phyloP scores from a whole-genome alignment of 2,888 invertebrate species.

The Petrolisthes manimaculis region DNA sequence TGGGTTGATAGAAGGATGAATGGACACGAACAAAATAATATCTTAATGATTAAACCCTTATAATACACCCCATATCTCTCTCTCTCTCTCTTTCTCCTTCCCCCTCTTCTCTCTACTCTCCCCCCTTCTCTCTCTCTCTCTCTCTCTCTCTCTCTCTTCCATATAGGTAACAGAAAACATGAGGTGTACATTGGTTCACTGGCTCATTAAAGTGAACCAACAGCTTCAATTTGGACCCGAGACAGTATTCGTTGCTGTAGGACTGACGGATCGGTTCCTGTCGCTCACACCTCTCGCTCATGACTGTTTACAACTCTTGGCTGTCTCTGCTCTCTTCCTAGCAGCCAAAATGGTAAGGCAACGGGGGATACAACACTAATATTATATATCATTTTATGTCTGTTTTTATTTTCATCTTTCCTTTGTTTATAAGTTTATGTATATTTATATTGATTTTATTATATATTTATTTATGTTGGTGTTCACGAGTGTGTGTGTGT shows the following conservation, averaged over 20 bases:
- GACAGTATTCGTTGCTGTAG: slow-evolving; percentile 59
- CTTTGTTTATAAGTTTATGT: background rate
- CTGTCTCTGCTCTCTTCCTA: slow-evolving; percentile 47
- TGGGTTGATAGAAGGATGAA: background rate
- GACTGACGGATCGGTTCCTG: slow-evolving; percentile 58
- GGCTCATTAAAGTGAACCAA: slow-evolving; percentile 61
- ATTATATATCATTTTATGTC: too few relatives aligned
- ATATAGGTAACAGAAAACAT: slow-evolving; percentile 59
- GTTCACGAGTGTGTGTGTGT: too few relatives aligned
- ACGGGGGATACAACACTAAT: background rate
- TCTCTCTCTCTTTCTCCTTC: background rate
- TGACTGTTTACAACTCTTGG: slow-evolving; percentile 62
- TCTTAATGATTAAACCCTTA: background rate
- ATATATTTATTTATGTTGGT: background rate
- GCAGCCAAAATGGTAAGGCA: slow-evolving; percentile 62
- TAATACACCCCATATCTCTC: background rate
- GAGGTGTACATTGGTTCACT: slow-evolving; percentile 61
- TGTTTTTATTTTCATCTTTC: too few relatives aligned
- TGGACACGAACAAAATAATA: background rate
- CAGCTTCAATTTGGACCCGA: slow-evolving; percentile 60
- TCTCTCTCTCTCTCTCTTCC: background rate
- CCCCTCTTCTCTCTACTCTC: background rate
- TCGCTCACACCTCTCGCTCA: slow-evolving; percentile 57
- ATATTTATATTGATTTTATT: background rate
- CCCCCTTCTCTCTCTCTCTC: background rate